Evolutionary conservation across 1,140 invertebrate genomes (phyloP).

Genomic region (Sitophilus oryzae): DNA sequence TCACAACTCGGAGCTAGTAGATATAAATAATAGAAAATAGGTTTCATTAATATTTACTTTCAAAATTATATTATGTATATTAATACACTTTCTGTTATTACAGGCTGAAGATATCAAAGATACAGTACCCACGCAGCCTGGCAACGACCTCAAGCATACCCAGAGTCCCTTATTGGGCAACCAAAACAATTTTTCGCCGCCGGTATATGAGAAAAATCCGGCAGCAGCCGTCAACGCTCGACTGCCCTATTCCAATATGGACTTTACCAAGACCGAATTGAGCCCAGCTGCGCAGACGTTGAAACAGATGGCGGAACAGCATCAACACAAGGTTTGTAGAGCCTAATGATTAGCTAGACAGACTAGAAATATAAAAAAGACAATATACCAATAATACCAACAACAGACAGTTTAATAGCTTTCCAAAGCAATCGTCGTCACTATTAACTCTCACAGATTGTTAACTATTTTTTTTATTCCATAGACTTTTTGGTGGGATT

Average conservation of each 20-base stretch:
- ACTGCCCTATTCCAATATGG: conserved; percentile 46
- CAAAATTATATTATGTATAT: too few species aligned
- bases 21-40: too few species aligned
- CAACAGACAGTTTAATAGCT: too few species aligned
- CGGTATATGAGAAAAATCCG: conserved; percentile 42
- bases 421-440: too few species aligned
- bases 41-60: too few species aligned
- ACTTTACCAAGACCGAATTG: conserved; percentile 60
- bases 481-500: too few species aligned
- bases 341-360: too few species aligned
- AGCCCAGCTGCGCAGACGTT: conserved; percentile 87
- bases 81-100: background rate
- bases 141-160: conserved; percentile 25
- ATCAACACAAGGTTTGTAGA: conserved; percentile 70
- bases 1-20: too few species aligned
- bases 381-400: too few species aligned
- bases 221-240: conserved; percentile 37
- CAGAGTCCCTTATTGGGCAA: conserved; percentile 33
- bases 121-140: conserved; percentile 5
- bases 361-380: too few species aligned
- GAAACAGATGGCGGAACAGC: conserved; percentile 94
- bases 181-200: conserved; percentile 48
- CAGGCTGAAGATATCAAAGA: conserved; percentile 49
- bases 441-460: too few species aligned
- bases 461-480: too few species aligned